A percentile compares a stretch with the other conserved stretches of the same genome.
Conservation (phyloP, 2,888 invertebrate genomes). For the Philereme transversata region DNA sequence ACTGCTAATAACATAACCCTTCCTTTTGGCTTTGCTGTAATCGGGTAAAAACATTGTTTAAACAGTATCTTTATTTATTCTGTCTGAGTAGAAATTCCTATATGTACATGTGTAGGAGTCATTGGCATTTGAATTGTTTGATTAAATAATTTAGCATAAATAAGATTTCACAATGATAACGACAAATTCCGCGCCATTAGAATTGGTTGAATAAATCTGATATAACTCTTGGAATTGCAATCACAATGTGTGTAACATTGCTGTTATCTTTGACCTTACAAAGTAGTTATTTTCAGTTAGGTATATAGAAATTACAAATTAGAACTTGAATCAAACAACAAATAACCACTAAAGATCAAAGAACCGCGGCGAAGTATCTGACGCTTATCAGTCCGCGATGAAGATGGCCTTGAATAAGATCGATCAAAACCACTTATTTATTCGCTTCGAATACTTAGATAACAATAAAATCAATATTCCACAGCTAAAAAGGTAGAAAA, state of each 20-base stretch:
- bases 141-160: no score
- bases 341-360: neutral
- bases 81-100: neutral
- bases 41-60: neutral
- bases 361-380: neutral
- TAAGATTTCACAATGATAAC: constrained; percentile 4
- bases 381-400: neutral
- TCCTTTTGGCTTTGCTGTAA: no score
- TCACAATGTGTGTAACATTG: constrained; percentile 10
- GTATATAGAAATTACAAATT: constrained; percentile 7
- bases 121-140: constrained; percentile 10
- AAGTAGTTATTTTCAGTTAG: constrained; percentile 1
- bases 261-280: constrained; percentile 22
- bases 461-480: constrained; percentile 8
- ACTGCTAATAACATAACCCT: no score
- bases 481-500: constrained; percentile 70
- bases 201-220: constrained; percentile 18
- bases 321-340: neutral
- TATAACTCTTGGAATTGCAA: constrained; percentile 10
- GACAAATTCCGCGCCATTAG: constrained; percentile 7
- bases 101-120: neutral
- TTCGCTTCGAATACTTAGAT: constrained; percentile 9
- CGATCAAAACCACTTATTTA: constrained; percentile 12
- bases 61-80: neutral
- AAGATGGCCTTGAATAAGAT: constrained; percentile 7